Conservation (phyloP, 2,113 vertebrate genomes). For the Tragelaphus strepsiceros region DNA sequence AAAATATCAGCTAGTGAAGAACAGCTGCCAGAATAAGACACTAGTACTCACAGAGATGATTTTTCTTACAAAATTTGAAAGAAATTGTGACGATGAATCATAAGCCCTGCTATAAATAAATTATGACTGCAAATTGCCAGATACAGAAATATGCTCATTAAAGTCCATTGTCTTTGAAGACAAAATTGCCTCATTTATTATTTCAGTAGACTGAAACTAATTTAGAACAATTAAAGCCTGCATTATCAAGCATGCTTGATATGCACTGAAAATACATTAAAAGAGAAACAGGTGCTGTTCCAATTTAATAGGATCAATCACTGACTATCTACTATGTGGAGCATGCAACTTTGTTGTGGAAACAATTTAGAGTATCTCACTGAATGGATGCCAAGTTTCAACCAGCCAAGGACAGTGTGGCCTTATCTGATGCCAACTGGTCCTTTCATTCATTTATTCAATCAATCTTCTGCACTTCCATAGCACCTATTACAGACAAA, state of each 20-base stretch:
- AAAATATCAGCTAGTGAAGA: constrained; percentile 73
- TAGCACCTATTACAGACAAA: not conserved
- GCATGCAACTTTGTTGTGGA: constrained; percentile 22
- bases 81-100: constrained; percentile 82
- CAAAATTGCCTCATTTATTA: constrained; percentile 73
- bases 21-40: constrained; percentile 80
- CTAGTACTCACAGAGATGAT: constrained; percentile 58
- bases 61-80: constrained; percentile 82
- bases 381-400: constrained; percentile 32
- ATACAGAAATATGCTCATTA: constrained; percentile 80
- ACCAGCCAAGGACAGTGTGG: constrained; percentile 25
- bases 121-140: constrained; percentile 77
- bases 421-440: not conserved
- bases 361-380: constrained; percentile 39
- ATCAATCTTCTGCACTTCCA: not conserved
- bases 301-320: constrained; percentile 35
- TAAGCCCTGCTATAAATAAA: constrained; percentile 81
- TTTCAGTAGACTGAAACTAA: constrained; percentile 67
- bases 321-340: not conserved
- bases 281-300: constrained; percentile 65
- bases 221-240: constrained; percentile 77
- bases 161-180: constrained; percentile 74
- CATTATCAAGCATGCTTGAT: constrained; percentile 72
- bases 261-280: constrained; percentile 61
- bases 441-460: constrained; percentile 12